Percentiles rank a stretch among this genome's conserved stretches.
Evolutionary conservation across 2,113 vertebrate genomes (phyloP).

Genomic region (Amazona guildingii): DNA sequence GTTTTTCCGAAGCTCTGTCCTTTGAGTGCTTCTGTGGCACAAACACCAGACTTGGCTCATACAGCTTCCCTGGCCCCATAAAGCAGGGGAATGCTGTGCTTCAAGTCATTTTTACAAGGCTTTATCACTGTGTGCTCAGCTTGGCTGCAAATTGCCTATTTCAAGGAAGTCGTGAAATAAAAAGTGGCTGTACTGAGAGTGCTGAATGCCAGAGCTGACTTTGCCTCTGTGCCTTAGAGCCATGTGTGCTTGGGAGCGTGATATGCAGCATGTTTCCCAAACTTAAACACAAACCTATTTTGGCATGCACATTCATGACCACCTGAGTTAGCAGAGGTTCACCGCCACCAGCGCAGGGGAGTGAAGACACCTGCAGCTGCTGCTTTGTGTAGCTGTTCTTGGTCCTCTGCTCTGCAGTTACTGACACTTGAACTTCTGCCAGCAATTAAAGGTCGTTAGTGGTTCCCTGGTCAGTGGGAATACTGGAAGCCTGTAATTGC

Average conservation of each 20-base stretch:
- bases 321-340: not conserved
- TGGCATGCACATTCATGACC: not conserved
- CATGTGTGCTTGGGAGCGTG: rapidly evolving
- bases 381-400: not conserved
- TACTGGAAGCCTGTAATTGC: not conserved
- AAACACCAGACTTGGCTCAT: rapidly evolving
- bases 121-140: not conserved
- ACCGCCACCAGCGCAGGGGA: not conserved
- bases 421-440: not conserved
- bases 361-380: not conserved
- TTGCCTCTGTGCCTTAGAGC: not conserved
- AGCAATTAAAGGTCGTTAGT: not conserved
- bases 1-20: not conserved
- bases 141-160: not conserved
- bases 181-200: not conserved
- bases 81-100: not conserved
- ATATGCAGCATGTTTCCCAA: not conserved
- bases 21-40: not conserved
- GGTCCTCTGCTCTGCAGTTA: not conserved
- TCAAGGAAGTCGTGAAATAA: not conserved
- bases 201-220: not conserved
- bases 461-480: not conserved
- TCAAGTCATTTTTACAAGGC: not conserved
- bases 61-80: not conserved
- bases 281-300: not conserved